Evolutionary conservation across 2,888 invertebrate species (phyloP).

Genomic region (Nephrotoma guestfalica): DNA sequence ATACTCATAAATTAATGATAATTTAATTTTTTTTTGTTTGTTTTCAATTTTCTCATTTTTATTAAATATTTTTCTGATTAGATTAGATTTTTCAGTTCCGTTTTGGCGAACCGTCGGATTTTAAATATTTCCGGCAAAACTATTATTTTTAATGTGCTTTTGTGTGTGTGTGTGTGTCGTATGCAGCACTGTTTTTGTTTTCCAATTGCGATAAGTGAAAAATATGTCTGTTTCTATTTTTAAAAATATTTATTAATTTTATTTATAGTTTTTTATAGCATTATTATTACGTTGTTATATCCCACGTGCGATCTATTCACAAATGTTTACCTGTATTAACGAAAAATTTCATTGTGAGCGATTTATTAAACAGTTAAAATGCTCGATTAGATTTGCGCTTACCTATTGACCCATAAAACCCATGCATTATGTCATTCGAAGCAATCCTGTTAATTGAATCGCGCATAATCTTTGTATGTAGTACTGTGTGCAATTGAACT

Average conservation of each 20-base stretch:
- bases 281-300: neutral
- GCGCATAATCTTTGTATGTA: too few relatives aligned
- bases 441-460: too few relatives aligned
- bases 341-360: too few relatives aligned
- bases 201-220: neutral
- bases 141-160: neutral
- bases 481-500: neutral
- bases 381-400: too few relatives aligned
- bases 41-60: constrained; percentile 1
- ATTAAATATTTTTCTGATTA: neutral
- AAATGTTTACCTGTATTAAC: neutral
- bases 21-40: neutral
- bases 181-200: neutral
- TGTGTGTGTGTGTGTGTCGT: neutral
- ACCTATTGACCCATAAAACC: too few relatives aligned
- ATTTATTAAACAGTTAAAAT: too few relatives aligned
- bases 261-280: neutral
- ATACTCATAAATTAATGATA: neutral
- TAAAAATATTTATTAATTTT: neutral
- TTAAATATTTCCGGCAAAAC: constrained; percentile 2
- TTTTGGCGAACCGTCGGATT: constrained; percentile 5
- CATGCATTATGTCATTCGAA: too few relatives aligned
- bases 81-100: constrained; percentile 3
- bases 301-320: neutral
- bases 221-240: neutral